A percentile compares a stretch with the other conserved stretches of the same genome.
These are phyloP conservation scores for Callocephalon fimbriatum DNA, from an alignment of 2,113 vertebrate genomes.

Conservation along the genomic window DNA sequence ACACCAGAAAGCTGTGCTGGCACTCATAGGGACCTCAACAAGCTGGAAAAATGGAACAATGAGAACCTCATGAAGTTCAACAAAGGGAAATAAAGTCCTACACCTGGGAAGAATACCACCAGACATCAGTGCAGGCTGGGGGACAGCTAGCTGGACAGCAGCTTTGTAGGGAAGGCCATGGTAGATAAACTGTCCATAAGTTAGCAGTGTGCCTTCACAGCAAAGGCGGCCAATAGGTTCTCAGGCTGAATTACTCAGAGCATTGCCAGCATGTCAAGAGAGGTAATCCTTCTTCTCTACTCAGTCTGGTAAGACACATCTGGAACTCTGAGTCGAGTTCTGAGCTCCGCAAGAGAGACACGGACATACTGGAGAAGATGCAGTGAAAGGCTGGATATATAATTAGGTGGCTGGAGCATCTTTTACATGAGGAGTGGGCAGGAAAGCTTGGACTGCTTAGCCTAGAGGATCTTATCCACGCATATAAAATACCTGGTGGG, in stretches of 20 bases:
- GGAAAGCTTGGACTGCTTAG: not conserved
- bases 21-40: not conserved
- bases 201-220: not conserved
- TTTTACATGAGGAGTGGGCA: not conserved
- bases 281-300: not conserved
- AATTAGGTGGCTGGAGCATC: not conserved
- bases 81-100: not conserved
- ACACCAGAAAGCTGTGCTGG: too few relatives aligned
- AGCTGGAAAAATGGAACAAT: not conserved
- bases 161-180: not conserved
- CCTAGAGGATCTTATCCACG: not conserved
- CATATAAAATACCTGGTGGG: not conserved
- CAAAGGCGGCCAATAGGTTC: not conserved
- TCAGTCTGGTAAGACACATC: not conserved
- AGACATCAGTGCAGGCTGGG: not conserved
- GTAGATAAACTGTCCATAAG: not conserved
- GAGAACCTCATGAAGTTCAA: not conserved
- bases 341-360: not conserved
- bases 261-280: not conserved
- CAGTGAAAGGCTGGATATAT: not conserved
- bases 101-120: not conserved
- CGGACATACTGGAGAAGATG: not conserved
- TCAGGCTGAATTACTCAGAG: not conserved
- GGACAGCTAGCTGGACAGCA: not conserved
- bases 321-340: not conserved